phyloP scores from a whole-genome alignment of 2,888 invertebrate genomes.

The Drosophila buzzatii region DNA sequence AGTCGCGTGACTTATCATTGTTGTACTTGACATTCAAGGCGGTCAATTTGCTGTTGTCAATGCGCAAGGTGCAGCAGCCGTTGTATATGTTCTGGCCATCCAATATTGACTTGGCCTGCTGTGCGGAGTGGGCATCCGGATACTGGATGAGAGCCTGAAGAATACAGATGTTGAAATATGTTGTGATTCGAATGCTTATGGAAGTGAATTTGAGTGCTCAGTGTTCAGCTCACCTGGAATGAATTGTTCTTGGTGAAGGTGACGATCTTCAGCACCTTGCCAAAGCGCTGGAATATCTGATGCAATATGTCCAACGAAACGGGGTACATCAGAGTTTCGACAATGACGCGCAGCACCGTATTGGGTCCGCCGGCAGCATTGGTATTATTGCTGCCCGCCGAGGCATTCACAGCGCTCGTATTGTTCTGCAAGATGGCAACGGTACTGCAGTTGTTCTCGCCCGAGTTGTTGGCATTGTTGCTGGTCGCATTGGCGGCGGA shows the following conservation, averaged over 20 bases:
- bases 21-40: constrained; percentile 99
- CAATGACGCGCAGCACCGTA: constrained; percentile 98
- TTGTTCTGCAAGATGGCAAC: constrained; percentile 86
- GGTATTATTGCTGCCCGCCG: constrained; percentile 85
- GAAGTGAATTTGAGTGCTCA: no score
- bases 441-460: constrained; percentile 76
- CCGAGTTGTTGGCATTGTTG: constrained; percentile 76
- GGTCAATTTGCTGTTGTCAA: constrained; percentile 99
- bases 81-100: constrained; percentile 99
- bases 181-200: no score
- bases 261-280: constrained; percentile 99
- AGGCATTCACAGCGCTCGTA: constrained; percentile 83
- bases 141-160: constrained; percentile 98
- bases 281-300: constrained; percentile 99
- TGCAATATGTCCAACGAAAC: constrained; percentile 98
- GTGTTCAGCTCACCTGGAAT: constrained; percentile 83
- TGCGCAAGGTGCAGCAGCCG: constrained; percentile 99
- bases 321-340: constrained; percentile 99
- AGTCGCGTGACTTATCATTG: constrained; percentile 99
- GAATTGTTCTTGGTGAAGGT: constrained; percentile 99
- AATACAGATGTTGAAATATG: no score
- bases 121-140: constrained; percentile 98
- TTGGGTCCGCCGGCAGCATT: constrained; percentile 92
- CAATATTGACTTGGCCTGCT: constrained; percentile 97
- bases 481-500: constrained; percentile 84